phyloP scores from a whole-genome alignment of 2,113 vertebrate genomes.

The Chloebia gouldiae region DNA sequence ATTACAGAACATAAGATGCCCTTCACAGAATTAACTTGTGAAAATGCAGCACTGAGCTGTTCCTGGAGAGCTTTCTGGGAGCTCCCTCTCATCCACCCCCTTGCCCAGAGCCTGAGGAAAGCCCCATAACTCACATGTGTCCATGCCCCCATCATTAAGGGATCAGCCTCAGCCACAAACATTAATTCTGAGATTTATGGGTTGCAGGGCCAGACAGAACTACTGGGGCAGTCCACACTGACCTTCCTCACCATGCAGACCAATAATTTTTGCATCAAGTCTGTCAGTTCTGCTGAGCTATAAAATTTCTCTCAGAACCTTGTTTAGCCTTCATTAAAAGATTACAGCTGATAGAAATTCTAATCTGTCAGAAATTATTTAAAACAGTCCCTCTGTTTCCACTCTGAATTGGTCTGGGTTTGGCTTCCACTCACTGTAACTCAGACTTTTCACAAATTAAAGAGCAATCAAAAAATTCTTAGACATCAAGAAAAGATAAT shows the following conservation, averaged over 20 bases:
- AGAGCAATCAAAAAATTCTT: not conserved
- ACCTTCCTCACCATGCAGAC: not conserved
- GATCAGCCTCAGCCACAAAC: not conserved
- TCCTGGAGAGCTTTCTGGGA: not conserved
- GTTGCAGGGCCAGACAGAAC: not conserved
- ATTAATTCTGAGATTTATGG: not conserved
- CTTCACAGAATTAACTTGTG: conserved; percentile 43
- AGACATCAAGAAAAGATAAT: not conserved
- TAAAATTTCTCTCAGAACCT: not conserved
- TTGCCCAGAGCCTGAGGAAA: not conserved
- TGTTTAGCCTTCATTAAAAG: conserved; percentile 25
- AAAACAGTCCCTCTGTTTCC: not conserved
- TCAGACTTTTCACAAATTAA: not conserved
- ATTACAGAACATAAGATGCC: conserved; percentile 35
- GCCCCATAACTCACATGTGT: not conserved
- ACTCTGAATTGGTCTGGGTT: not conserved
- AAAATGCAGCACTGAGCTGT: not conserved
- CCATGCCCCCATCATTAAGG: not conserved
- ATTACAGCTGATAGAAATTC: not conserved
- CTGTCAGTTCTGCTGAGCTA: not conserved
- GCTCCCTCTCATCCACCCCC: not conserved
- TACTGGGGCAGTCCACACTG: not conserved
- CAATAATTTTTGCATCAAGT: conserved; percentile 13
- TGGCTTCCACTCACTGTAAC: not conserved
- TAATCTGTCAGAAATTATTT: not conserved